Conservation (phyloP, 2,888 invertebrate genomes). For the Stramonita haemastoma region DNA sequence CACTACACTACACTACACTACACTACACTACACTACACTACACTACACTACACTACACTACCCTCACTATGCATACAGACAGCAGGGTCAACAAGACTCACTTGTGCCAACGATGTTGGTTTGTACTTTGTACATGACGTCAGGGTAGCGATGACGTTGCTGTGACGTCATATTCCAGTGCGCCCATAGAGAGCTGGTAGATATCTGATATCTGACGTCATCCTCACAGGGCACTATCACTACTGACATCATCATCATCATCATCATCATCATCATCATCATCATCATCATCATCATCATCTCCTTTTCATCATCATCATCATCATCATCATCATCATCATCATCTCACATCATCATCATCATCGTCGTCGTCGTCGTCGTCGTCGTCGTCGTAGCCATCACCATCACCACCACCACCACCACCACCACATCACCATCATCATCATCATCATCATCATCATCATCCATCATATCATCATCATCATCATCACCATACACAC, state of each 20-base stretch:
- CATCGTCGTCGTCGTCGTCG: no score
- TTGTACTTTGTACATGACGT: slow-evolving; percentile 37
- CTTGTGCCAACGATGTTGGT: not conserved
- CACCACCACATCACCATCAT: no score
- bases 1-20: no score
- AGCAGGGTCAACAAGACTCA: not conserved
- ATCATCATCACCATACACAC: no score
- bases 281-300: not conserved
- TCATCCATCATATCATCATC: no score
- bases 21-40: no score
- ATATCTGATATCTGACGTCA: slow-evolving; percentile 31
- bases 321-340: no score
- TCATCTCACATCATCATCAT: no score
- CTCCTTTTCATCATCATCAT: no score
- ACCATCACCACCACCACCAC: no score
- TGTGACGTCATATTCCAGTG: slow-evolving; percentile 33
- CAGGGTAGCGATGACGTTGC: slow-evolving; percentile 25
- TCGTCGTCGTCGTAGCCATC: no score
- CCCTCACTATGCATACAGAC: not conserved
- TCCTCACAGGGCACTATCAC: not conserved
- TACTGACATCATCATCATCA: not conserved
- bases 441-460: no score
- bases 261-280: not conserved
- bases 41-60: not conserved
- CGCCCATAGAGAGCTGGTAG: slow-evolving; percentile 8